These are phyloP conservation scores for Heterotis niloticus DNA, from an alignment of 2,113 vertebrate genomes.

Conservation along the genomic window DNA sequence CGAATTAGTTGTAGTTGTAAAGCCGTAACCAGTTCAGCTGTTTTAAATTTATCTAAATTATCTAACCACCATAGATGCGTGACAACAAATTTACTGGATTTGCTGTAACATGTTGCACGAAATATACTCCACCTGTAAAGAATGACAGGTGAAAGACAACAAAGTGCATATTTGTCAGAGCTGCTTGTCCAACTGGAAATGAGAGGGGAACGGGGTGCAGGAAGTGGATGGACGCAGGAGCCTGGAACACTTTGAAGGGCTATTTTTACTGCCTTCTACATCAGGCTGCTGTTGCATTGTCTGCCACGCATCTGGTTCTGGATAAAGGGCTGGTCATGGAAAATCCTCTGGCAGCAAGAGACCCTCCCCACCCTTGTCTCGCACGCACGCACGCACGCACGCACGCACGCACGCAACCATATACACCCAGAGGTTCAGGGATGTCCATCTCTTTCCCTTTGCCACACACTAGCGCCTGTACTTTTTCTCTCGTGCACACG, in stretches of 20 bases:
- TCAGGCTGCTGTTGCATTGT: conserved; percentile 45
- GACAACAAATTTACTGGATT: neutral
- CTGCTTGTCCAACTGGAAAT: conserved; percentile 21
- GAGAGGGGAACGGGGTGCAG: conserved; percentile 20
- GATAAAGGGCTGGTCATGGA: conserved; percentile 62
- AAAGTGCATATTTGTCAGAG: neutral
- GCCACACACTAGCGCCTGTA: neutral
- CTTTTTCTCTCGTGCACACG: conserved; percentile 8
- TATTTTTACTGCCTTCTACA: conserved; percentile 51
- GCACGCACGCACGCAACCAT: conserved; percentile 14
- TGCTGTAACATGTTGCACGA: neutral
- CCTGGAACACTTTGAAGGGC: conserved; percentile 53
- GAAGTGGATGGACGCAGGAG: conserved; percentile 24
- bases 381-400: conserved; percentile 24
- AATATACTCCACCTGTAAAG: neutral
- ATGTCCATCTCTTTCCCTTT: neutral
- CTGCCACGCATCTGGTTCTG: conserved; percentile 72
- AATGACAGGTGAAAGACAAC: neutral
- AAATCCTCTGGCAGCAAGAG: conserved; percentile 61
- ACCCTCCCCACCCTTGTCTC: conserved; percentile 29
- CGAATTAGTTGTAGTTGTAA: too few relatives aligned
- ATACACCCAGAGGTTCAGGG: conserved; percentile 17
- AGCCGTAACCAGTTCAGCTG: too few relatives aligned
- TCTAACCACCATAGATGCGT: too few relatives aligned
- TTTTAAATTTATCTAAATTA: too few relatives aligned